Base-by-base conservation (phyloP, 2,113 vertebrate genomes). In the Paracanthobrama guichenoti region DNA sequence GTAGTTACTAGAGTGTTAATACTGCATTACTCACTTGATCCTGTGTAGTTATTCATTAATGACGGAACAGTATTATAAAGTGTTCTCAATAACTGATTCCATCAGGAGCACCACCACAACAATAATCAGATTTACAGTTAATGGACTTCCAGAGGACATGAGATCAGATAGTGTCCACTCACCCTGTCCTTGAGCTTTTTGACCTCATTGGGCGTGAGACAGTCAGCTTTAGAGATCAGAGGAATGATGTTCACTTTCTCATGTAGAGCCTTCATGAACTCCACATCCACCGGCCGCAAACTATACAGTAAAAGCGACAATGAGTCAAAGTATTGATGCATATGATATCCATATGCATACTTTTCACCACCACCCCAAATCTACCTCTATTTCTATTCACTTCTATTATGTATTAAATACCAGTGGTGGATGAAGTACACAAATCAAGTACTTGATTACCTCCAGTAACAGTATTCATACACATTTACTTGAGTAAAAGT, bases 181-280 rank as follows among this genome's bases (percentile, higher is more conserved):
- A 99, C 98, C 93, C 98, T 90, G 90, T 99, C 97, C 92, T 99
- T 99, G 64, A 99, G 96, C 86, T 98, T 99, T 81, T 97, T 96
- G 88, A 99, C 97, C 93, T 99, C 98, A 0, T 92, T 95, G 20
- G 97, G 97, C 3, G 98, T 96, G 72, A 99, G 95, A 84, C 97
- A 98, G 93, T 99, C 98, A 0, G 98, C 97, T 93, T 99, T 99
- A 50, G 98, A 96, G 1, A 99, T 98, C 77, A 99, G 95, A 4
- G 97, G 97, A 31, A 99, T 96, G 4, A 99, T 97, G 90, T 99
- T 99, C 71, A 99, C 98, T 87, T 99, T 99, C 92, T 99, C 97
- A 6, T 99, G 98, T 59, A 99, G 93, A 3, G 97, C 97, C 90
- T 97, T 99, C 97, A 99, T 99, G 92, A 99, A 99, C 85, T 97